Evolutionary conservation across 2,888 invertebrate species (phyloP), one percentile per base, ranked within the genome.

Genomic region (Schizaphis graminum): DNA sequence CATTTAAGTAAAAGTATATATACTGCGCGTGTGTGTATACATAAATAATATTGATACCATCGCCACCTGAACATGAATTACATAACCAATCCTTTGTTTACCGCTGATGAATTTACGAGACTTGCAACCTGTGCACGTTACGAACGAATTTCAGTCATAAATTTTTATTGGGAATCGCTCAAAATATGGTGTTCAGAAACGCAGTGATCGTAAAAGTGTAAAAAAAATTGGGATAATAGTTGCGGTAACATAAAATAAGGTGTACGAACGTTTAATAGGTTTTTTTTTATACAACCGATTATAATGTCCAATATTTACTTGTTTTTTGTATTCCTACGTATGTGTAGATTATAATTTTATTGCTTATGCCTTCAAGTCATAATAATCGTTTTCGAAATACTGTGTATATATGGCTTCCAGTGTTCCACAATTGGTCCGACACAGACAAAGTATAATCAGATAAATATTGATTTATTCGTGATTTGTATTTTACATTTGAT

Each of bases 301-400:
- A 47, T 89, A 85, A 85, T 35, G 84, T 89, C 53, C 84, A 57
- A 93, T 93, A 93, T 89, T 89, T 93, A 93, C 85, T 85, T 35
- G 35, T 44, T 89, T 88, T 44, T 91, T 47, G 47, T 67, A 26
- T 16, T 5, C 8, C 8, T 41, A 47, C 57, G n/a, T 26, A 28
- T 44, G 77, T 26, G n/a, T 24, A 93, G 89, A 93, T 89, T 89
- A 93, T 93, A 61, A 84, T 93, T 93, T 90, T 93, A 93, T 93
- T 57, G 89, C 85, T 90, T 13, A 47, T 88, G 93, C 89, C 93
- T 89, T 26, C 93, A 3, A 84, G 93, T 84, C 47, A 85, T 61
- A 90, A 93, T 93, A 89, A 89, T 77, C 93, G 57, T 44, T 77
- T 56, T 89, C 41, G 35, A 93, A 90, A 93, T 57, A 85, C 47